phyloP scores from a whole-genome alignment of 2,797 vertebrate species.

The Eospalax fontanierii region DNA sequence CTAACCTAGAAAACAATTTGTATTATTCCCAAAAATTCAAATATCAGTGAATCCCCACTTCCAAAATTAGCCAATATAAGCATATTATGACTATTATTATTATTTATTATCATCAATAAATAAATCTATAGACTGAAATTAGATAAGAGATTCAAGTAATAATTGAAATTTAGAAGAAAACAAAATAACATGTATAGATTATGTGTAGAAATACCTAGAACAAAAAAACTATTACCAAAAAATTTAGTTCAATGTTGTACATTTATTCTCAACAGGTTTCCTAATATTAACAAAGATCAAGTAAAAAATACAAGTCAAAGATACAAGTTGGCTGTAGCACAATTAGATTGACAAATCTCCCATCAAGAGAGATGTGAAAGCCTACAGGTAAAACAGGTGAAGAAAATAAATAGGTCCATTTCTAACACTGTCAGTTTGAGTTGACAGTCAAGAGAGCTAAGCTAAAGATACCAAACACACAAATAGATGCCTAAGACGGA shows the following conservation, averaged over 20 bases:
- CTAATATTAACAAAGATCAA: conserved; percentile 27
- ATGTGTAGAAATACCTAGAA: not conserved
- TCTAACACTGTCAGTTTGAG: not conserved
- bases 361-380: not conserved
- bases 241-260: too few species aligned
- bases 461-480: too few species aligned
- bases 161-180: not conserved
- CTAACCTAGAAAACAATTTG: not conserved
- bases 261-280: too few species aligned
- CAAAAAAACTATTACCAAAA: not conserved
- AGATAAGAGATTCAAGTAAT: conserved; percentile 5
- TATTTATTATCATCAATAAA: conserved; percentile 30
- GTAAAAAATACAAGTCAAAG: not conserved
- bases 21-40: conserved; percentile 10
- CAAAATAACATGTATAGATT: not conserved
- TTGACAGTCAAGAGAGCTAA: too few species aligned
- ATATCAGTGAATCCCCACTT: conserved; percentile 10
- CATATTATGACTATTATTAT: too few species aligned
- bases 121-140: conserved; percentile 17
- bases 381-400: not conserved
- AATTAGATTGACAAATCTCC: not conserved
- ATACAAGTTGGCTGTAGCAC: not conserved
- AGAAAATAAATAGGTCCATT: conserved; percentile 3
- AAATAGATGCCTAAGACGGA: too few species aligned
- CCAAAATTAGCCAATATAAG: conserved; percentile 11